Evolutionary conservation across 2,113 vertebrate genomes (phyloP).

Genomic region (Grammomys dolichurus): DNA sequence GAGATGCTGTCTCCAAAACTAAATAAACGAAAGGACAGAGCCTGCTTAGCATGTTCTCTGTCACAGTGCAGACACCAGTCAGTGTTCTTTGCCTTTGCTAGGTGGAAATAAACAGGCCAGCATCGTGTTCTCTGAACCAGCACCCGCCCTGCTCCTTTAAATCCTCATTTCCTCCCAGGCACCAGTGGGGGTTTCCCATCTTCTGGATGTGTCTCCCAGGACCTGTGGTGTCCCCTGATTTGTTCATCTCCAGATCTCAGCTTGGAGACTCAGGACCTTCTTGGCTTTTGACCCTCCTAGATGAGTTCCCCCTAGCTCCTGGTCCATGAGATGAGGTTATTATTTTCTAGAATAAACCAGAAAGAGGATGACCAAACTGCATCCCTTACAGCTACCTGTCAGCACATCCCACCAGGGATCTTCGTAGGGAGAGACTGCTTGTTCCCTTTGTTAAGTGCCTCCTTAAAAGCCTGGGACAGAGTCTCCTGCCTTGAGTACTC

Average conservation of each 20-base stretch:
- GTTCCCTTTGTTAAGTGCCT: constrained; percentile 36
- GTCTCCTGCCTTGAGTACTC: background rate
- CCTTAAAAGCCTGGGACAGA: constrained; percentile 45
- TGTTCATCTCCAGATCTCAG: background rate
- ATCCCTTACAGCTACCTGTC: background rate
- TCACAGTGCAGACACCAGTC: background rate
- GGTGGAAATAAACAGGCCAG: constrained; percentile 37
- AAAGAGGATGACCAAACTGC: background rate
- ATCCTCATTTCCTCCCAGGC: constrained; percentile 6
- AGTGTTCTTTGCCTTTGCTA: background rate
- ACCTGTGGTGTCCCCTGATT: background rate
- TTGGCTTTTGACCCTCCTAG: background rate
- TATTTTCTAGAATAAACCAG: constrained; percentile 44
- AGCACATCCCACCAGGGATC: background rate
- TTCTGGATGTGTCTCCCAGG: background rate
- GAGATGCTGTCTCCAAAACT: background rate
- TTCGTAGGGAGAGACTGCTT: background rate
- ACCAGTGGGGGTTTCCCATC: background rate
- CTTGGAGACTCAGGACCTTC: background rate
- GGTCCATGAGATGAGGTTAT: background rate
- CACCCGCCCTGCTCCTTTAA: background rate
- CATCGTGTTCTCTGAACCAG: background rate
- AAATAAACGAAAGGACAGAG: background rate
- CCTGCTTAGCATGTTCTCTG: background rate
- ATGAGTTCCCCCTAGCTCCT: background rate